Percentiles rank a stretch among this genome's conserved stretches.
Evolutionary conservation across 2,113 vertebrate species (phyloP).

Genomic region (Sardina pilchardus): DNA sequence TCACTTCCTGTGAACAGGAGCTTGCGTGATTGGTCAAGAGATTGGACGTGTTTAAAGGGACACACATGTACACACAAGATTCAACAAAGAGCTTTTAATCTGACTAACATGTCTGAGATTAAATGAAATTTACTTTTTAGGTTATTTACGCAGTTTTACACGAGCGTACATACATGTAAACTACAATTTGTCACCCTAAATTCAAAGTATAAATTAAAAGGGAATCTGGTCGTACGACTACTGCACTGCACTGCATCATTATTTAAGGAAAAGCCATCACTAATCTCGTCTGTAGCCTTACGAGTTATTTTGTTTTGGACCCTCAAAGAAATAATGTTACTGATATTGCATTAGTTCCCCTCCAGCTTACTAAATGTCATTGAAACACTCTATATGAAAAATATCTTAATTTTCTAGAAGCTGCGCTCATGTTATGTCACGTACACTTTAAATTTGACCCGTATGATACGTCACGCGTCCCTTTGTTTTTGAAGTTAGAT

Average conservation of each 20-base stretch:
- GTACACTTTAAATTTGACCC: not conserved
- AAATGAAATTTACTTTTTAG: not conserved
- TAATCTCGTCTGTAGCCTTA: too few relatives aligned
- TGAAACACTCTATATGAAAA: not conserved
- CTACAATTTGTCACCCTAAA: not conserved
- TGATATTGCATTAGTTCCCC: not conserved
- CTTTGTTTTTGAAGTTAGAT: slow-evolving; percentile 21
- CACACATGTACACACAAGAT: not conserved
- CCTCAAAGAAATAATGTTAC: not conserved
- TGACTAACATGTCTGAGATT: not conserved
- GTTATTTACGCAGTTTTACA: not conserved
- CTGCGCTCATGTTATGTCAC: not conserved
- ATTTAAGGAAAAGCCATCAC: too few relatives aligned
- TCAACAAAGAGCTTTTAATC: not conserved
- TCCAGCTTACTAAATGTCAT: not conserved
- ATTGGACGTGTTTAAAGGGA: slow-evolving; percentile 18
- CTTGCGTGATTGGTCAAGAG: not conserved
- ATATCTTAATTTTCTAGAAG: not conserved
- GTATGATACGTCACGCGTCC: not conserved
- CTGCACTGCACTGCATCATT: not conserved
- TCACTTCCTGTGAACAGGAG: not conserved
- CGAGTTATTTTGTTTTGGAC: not conserved
- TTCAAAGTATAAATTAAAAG: not conserved
- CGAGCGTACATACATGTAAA: not conserved
- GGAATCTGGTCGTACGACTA: not conserved